Evolutionary conservation across 2,797 vertebrate species (phyloP).

Genomic region (Menidia menidia): DNA sequence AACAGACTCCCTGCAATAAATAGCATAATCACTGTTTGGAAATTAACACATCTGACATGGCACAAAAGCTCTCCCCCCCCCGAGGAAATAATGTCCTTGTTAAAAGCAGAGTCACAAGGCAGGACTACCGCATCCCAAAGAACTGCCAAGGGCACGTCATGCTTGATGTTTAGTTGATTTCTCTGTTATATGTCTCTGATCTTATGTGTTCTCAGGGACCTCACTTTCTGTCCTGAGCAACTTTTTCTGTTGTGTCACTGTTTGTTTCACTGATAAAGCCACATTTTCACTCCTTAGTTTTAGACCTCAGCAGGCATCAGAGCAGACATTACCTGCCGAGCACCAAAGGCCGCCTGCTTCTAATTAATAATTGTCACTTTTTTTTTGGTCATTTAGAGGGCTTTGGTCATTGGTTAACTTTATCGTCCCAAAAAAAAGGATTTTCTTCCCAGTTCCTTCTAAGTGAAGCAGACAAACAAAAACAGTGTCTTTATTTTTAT

Average conservation of each 20-base stretch:
- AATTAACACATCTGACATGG: constrained; percentile 34
- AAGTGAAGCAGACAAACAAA: not conserved
- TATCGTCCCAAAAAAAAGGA: too few species aligned
- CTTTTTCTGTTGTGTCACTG: not conserved
- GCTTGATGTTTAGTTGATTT: constrained; percentile 34
- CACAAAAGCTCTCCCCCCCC: constrained; percentile 44
- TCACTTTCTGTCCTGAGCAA: not conserved
- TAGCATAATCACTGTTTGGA: constrained; percentile 37
- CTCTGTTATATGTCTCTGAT: constrained; percentile 13
- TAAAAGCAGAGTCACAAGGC: constrained; percentile 58
- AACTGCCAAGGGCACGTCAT: constrained; percentile 36
- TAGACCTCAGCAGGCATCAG: not conserved
- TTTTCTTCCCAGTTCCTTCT: not conserved
- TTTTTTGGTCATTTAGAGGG: too few species aligned
- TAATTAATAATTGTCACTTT: not conserved
- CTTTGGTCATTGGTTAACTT: too few species aligned
- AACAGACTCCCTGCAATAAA: constrained; percentile 16
- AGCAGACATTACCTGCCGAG: not conserved
- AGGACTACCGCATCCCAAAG: constrained; percentile 41
- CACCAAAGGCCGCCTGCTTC: not conserved
- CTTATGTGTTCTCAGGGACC: constrained; percentile 6
- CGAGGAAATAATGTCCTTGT: constrained; percentile 52
- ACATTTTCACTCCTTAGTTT: not conserved
- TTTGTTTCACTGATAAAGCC: not conserved
- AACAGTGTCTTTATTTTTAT: not conserved